Evolutionary conservation across 2,113 vertebrate species (phyloP).

Genomic region (Lota lota): DNA sequence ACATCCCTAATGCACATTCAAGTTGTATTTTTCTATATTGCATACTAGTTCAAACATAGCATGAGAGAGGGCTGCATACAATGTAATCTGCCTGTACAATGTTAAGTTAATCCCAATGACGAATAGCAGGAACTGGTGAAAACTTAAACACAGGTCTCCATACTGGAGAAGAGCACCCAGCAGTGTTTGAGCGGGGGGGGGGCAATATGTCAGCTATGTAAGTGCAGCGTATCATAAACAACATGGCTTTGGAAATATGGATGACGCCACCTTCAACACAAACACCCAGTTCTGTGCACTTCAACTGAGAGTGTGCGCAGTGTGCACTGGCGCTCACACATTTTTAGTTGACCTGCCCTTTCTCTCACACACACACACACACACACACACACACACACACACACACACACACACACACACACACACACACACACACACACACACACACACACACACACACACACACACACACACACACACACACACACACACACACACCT

Average conservation of each 20-base stretch:
- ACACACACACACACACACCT: too few relatives aligned
- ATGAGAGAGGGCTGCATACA: too few relatives aligned
- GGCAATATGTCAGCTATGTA: slow-evolving; percentile 47
- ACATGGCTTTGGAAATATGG: slow-evolving; percentile 25
- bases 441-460: neutral
- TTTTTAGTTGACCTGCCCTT: slow-evolving; percentile 12
- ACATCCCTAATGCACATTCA: too few relatives aligned
- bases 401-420: too few relatives aligned
- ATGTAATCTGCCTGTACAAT: too few relatives aligned
- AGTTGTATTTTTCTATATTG: neutral
- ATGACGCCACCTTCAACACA: slow-evolving; percentile 40
- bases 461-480: too few relatives aligned
- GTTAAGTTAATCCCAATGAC: too few relatives aligned
- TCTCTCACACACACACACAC: neutral
- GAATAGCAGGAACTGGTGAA: too few relatives aligned
- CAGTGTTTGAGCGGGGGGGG: neutral
- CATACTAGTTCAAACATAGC: too few relatives aligned
- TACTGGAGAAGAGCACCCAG: too few relatives aligned
- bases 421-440: neutral
- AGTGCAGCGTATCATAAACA: slow-evolving; percentile 52
- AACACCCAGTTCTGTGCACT: slow-evolving; percentile 33
- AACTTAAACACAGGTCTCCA: too few relatives aligned
- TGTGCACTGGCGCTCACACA: slow-evolving; percentile 1
- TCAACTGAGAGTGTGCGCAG: too few relatives aligned
- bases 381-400: neutral